A percentile compares a stretch with the other conserved stretches of the same genome.
These are phyloP conservation scores for Pseudonaja textilis DNA, from an alignment of 2,113 vertebrate genomes.

Conservation along the genomic window DNA sequence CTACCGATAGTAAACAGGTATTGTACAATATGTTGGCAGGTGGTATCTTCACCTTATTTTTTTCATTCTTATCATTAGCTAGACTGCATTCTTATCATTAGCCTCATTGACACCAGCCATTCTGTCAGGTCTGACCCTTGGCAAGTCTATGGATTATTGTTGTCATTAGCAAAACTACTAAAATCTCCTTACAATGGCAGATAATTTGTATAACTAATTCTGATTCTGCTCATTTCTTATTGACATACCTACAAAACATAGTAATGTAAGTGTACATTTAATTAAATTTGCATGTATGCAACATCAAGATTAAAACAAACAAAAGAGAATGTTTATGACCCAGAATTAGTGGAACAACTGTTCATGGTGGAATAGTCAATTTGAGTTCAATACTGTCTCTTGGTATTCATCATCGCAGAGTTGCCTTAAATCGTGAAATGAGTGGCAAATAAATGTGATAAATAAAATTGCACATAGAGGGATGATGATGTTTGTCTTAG, in stretches of 20 bases:
- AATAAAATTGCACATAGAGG: neutral
- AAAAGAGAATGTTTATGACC: neutral
- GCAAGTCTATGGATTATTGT: neutral
- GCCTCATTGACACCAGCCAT: neutral
- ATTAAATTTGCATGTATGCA: no score
- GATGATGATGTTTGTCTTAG: neutral
- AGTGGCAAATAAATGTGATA: neutral
- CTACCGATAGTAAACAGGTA: accelerated
- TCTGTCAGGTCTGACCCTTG: neutral
- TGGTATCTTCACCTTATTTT: neutral
- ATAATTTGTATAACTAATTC: neutral
- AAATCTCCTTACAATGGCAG: accelerated
- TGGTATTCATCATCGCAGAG: neutral
- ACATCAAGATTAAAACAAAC: neutral
- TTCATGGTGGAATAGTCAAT: neutral
- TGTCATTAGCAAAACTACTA: neutral
- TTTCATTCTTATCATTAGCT: neutral
- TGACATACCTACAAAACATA: neutral
- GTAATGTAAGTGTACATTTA: neutral
- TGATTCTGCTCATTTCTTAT: neutral
- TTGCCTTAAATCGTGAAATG: neutral
- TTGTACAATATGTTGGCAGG: accelerated
- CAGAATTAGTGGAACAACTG: neutral
- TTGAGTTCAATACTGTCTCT: neutral
- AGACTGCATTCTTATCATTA: neutral